Evolutionary conservation across 2,797 vertebrate species (phyloP), one percentile per base, ranked within the genome.

Genomic region (Chaenodraco wilsoni): DNA sequence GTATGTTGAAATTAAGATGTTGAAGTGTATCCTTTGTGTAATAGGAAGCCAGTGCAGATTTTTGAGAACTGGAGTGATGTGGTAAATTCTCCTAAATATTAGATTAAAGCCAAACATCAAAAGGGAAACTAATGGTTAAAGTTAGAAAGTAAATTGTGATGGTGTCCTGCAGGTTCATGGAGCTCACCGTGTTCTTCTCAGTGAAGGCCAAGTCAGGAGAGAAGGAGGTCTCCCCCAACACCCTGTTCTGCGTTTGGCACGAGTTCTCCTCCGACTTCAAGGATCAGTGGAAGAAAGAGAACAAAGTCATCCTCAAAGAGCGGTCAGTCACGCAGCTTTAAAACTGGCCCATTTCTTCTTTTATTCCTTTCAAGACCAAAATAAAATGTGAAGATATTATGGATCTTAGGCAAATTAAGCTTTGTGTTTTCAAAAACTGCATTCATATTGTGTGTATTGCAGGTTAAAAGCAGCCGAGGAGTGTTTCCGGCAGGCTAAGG

Each of bases 231-330:
- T 97, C 97, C 9, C 96, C 96, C 50, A 94, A 96, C 90, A 95
- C 95, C 15, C 96, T 98, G 88, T 99, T 99, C 92, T 95, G 95
- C 57, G 84, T 97, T 87, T 99, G 98, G 97, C 96, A 99, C 52
- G 98, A 99, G 91, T 99, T 99, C 92, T 97, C 96, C 76, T 96
- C 96, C 3, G 96, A 99, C 89, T 99, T 99, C 88, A 99, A 99
- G 94, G 97, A 98, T 50, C 94, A 94, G 69, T 98, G 98, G 97
- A 99, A 99, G 91, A 98, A 96, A 74, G 96, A 99, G 90, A 99
- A 97, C 91, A 98, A 97, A 89, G 84, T 93, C 70, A 97, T 99
- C 90, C 94, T 99, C 40, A 96, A 97, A 90, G 97, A 99, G 87
- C 97, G 96, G 98, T 98, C 33, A 52, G 80, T n/a, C 54, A 21